Conservation (phyloP, 2,888 invertebrate species). For the Machimus atricapillus region DNA sequence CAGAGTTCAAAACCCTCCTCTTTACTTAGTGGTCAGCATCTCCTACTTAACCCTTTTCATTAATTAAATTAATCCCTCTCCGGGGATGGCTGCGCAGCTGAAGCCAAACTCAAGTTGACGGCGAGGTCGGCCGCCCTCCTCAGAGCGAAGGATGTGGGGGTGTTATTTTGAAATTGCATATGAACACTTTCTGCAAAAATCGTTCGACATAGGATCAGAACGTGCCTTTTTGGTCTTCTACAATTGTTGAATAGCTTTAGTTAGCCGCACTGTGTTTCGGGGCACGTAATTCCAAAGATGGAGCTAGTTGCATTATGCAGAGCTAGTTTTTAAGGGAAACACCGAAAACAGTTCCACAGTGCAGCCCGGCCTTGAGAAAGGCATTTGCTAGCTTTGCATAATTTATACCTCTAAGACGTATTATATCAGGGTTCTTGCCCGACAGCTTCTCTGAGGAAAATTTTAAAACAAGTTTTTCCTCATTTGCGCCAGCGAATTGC, state of each 20-base stretch:
- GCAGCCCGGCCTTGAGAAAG: not conserved
- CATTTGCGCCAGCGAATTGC: not conserved
- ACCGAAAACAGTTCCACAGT: not conserved
- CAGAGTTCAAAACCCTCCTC: not conserved
- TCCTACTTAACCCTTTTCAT: constrained; percentile 13
- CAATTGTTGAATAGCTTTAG: not conserved
- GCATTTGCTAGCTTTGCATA: not conserved
- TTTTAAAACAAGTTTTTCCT: constrained; percentile 18
- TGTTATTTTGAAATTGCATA: not conserved
- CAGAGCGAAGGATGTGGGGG: not conserved
- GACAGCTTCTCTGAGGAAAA: not conserved
- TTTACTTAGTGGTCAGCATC: constrained; percentile 28
- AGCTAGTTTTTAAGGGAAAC: not conserved
- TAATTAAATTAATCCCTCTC: constrained; percentile 23
- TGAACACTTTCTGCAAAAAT: not conserved
- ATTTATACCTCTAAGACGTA: constrained; percentile 5
- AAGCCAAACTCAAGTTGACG: not conserved
- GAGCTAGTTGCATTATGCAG: not conserved
- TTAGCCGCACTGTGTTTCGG: not conserved
- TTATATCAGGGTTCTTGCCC: constrained; percentile 5
- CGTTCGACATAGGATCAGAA: not conserved
- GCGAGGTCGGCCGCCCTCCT: not conserved
- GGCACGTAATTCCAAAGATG: not conserved
- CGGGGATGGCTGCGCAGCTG: not conserved
- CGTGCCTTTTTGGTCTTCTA: not conserved